Evolutionary conservation across 2,113 vertebrate genomes (phyloP).

Genomic region (Tautogolabrus adspersus): DNA sequence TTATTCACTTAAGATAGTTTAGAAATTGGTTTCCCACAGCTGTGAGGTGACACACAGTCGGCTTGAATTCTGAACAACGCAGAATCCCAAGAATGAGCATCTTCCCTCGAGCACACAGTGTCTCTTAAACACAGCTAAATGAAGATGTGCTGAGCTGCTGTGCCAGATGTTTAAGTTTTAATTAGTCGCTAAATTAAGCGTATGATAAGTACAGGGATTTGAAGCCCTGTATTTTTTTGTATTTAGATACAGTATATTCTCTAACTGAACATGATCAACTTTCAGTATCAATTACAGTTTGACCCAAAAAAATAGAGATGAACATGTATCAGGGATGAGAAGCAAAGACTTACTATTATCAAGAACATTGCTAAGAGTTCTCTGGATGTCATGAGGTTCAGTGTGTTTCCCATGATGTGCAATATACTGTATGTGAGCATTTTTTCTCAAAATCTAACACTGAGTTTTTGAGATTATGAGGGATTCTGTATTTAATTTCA

Average conservation of each 20-base stretch:
- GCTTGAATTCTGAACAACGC: not conserved
- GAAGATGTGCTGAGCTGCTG: constrained; percentile 4
- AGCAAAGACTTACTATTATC: no score
- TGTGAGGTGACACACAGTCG: constrained; percentile 1
- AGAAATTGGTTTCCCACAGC: constrained; percentile 10
- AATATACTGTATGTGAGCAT: no score
- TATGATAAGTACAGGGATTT: constrained; percentile 13
- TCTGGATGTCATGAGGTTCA: no score
- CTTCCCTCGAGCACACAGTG: not conserved
- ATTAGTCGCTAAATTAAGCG: constrained; percentile 34
- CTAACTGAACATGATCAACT: not conserved
- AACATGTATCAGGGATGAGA: no score
- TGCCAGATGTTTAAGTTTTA: constrained; percentile 38
- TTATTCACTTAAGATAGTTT: not conserved
- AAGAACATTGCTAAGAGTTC: no score
- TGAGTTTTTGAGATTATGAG: not conserved
- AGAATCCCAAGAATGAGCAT: not conserved
- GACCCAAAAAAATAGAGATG: no score
- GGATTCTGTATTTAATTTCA: not conserved
- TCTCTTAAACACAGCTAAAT: constrained; percentile 12
- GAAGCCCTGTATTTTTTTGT: not conserved
- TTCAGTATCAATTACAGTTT: no score
- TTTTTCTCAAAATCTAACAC: no score
- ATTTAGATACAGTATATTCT: constrained; percentile 3
- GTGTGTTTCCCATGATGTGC: no score